A percentile compares a stretch with the other conserved stretches of the same genome.
Conservation (phyloP, 2,113 vertebrate genomes). For the Nestor notabilis region DNA sequence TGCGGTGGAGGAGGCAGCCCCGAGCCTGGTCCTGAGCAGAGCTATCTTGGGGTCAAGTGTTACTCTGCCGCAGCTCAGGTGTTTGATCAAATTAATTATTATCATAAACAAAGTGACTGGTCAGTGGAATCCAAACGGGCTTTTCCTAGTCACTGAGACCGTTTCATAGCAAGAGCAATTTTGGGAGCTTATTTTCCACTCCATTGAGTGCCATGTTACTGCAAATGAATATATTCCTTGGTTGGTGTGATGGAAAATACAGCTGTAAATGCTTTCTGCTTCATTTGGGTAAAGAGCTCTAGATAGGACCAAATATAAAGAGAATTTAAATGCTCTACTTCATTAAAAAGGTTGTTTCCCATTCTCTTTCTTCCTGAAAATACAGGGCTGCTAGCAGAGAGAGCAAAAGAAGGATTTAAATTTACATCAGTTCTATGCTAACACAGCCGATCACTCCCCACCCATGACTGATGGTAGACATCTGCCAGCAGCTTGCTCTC, state of each 20-base stretch:
- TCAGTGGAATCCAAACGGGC: slow-evolving; percentile 70
- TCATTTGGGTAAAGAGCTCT: slow-evolving; percentile 81
- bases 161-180: slow-evolving; percentile 73
- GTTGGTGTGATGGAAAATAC: slow-evolving; percentile 78
- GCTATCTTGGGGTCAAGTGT: background rate
- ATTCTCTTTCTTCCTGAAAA: slow-evolving; percentile 68
- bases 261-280: slow-evolving; percentile 83
- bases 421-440: slow-evolving; percentile 2
- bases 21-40: fast-evolving
- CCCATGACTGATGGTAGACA: background rate
- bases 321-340: slow-evolving; percentile 76
- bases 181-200: slow-evolving; percentile 82
- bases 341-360: slow-evolving; percentile 75
- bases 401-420: background rate
- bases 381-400: background rate
- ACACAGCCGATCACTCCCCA: background rate
- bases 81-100: slow-evolving; percentile 70
- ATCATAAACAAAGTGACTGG: slow-evolving; percentile 56
- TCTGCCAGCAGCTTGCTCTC: background rate
- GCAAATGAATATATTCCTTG: slow-evolving; percentile 80
- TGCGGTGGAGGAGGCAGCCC: background rate
- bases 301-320: slow-evolving; percentile 78
- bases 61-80: background rate
- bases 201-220: slow-evolving; percentile 79
- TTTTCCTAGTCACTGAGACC: slow-evolving; percentile 74